Evolutionary conservation across 2,888 invertebrate species (phyloP).

Genomic region (Torymus tubicola): DNA sequence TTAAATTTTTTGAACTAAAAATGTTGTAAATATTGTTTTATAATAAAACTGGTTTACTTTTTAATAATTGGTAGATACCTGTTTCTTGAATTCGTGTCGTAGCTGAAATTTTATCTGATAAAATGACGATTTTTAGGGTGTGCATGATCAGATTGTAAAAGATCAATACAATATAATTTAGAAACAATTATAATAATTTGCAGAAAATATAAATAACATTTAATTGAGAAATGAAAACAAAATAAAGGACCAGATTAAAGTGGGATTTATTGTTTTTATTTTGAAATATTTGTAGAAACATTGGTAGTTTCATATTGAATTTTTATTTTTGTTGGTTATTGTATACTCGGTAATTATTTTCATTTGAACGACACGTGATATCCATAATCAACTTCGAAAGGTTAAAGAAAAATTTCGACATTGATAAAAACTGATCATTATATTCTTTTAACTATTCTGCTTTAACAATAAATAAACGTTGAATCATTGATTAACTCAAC

Average conservation of each 20-base stretch:
- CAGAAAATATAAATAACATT: not conserved
- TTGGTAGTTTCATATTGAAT: conserved; percentile 30
- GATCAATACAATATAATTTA: too few species aligned
- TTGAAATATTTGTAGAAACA: conserved; percentile 32
- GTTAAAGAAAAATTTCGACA: conserved; percentile 46
- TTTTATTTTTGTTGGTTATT: conserved; percentile 9
- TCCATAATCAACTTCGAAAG: conserved; percentile 17
- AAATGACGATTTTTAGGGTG: too few species aligned
- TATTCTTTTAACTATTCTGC: conserved; percentile 47
- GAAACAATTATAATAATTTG: too few species aligned
- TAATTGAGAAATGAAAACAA: conserved; percentile 8
- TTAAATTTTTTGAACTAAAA: too few species aligned
- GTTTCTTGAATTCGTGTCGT: too few species aligned
- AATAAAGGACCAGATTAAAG: conserved; percentile 12
- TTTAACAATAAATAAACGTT: conserved; percentile 50
- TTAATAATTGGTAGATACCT: too few species aligned
- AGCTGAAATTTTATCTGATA: too few species aligned
- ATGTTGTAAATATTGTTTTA: too few species aligned
- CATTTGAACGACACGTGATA: not conserved
- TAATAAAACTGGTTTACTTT: too few species aligned
- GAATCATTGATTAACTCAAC: conserved; percentile 45
- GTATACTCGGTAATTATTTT: conserved; percentile 9
- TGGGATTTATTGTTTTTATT: conserved; percentile 28
- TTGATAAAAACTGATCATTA: conserved; percentile 51
- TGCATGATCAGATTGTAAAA: too few species aligned